A percentile compares a stretch with the other conserved stretches of the same genome.
These are phyloP conservation scores for Erebia ligea DNA, from an alignment of 2,888 invertebrate species.

Conservation along the genomic window DNA sequence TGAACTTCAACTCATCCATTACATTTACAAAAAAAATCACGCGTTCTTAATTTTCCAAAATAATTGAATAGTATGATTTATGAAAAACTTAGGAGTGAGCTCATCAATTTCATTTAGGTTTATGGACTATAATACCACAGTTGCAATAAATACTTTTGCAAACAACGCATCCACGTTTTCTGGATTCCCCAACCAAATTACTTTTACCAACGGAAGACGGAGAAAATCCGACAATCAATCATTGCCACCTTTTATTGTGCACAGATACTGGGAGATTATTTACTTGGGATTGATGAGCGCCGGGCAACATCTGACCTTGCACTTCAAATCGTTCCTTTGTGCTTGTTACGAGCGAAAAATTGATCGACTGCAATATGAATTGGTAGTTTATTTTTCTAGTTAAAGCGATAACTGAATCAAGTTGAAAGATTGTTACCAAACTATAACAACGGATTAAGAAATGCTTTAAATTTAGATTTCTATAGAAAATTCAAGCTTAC, in stretches of 20 bases:
- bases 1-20: no score
- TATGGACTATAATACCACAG: not conserved
- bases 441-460: no score
- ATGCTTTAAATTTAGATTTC: no score
- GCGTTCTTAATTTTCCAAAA: no score
- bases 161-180: conserved; percentile 30
- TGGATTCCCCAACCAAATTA: conserved; percentile 13
- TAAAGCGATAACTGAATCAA: not conserved
- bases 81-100: not conserved
- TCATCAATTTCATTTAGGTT: not conserved
- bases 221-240: conserved; percentile 71
- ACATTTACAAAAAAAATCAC: no score
- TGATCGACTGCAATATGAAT: conserved; percentile 41
- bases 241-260: conserved; percentile 69
- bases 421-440: no score
- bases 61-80: not conserved
- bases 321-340: conserved; percentile 55
- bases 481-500: no score
- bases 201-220: conserved; percentile 38
- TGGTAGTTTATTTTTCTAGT: not conserved
- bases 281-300: conserved; percentile 76
- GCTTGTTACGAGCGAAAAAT: conserved; percentile 66
- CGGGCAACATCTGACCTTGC: conserved; percentile 71
- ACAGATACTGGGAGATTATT: conserved; percentile 72
- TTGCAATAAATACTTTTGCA: not conserved